These are phyloP conservation scores for Lamproptera curius DNA, from an alignment of 2,888 invertebrate species.

Conservation along the genomic window DNA sequence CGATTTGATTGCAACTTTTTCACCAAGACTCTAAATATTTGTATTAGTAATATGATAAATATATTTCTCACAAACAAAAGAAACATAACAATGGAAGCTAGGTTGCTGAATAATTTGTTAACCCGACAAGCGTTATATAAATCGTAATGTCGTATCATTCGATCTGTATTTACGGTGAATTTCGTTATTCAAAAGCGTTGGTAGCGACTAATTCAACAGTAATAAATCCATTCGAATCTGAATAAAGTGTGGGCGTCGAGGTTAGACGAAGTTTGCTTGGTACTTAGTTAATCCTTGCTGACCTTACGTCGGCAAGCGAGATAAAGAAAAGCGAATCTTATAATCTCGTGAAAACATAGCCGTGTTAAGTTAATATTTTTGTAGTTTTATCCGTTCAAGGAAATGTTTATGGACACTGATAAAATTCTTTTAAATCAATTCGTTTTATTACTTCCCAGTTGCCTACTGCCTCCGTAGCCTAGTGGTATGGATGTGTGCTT, in stretches of 20 bases:
- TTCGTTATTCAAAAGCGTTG: conserved; percentile 7
- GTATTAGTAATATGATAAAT: too few species aligned
- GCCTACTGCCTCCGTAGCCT: too few species aligned
- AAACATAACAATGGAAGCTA: too few species aligned
- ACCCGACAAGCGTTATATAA: neutral
- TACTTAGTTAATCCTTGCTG: conserved; percentile 6
- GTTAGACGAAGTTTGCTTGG: conserved; percentile 6
- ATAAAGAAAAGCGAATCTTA: conserved; percentile 1
- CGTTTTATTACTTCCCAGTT: too few species aligned
- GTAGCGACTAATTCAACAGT: conserved; percentile 7
- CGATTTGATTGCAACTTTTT: too few species aligned
- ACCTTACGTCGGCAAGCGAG: conserved; percentile 5
- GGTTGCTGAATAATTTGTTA: neutral
- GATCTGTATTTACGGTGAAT: conserved; percentile 6
- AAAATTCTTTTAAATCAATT: too few species aligned
- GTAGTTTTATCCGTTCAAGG: neutral
- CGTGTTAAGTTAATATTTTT: conserved; percentile 11
- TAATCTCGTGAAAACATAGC: conserved; percentile 9
- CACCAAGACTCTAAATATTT: too few species aligned
- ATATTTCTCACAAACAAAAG: too few species aligned
- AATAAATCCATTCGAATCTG: conserved; percentile 19
- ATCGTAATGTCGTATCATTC: conserved; percentile 3
- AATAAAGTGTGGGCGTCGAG: conserved; percentile 10
- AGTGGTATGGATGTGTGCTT: too few species aligned
- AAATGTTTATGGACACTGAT: too few species aligned